phyloP scores from a whole-genome alignment of 2,113 vertebrate species.

The Drymodes brunneopygia region DNA sequence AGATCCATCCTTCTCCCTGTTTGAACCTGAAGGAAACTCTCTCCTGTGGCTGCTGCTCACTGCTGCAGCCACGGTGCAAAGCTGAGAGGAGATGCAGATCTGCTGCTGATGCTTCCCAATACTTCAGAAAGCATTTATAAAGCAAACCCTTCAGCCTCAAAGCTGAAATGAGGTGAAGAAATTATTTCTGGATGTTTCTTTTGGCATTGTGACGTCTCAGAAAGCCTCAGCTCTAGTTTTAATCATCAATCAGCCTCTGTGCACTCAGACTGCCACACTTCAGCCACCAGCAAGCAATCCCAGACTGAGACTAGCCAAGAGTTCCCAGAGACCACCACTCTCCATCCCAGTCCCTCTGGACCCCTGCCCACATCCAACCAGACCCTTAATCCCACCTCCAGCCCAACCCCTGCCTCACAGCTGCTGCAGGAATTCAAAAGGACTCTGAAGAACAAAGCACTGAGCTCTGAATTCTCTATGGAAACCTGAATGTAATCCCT shows the following conservation, averaged over 20 bases:
- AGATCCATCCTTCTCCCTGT: background rate
- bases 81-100: background rate
- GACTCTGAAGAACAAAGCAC: conserved; percentile 6
- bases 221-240: background rate
- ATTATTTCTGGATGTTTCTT: background rate
- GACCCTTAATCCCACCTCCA: background rate
- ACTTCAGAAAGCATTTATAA: background rate
- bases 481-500: conserved; percentile 11
- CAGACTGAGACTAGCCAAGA: background rate
- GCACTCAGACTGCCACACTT: background rate
- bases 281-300: background rate
- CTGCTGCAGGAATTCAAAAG: background rate
- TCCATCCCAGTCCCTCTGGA: background rate
- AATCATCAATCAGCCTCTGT: background rate
- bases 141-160: background rate
- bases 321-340: background rate
- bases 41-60: background rate
- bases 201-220: background rate
- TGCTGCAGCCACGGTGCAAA: background rate
- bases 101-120: background rate
- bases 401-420: background rate
- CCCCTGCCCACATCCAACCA: background rate
- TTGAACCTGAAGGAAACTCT: background rate
- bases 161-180: background rate
- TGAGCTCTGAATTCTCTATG: background rate